phyloP scores from a whole-genome alignment of 2,797 vertebrate genomes.

The Spinus pinus region DNA sequence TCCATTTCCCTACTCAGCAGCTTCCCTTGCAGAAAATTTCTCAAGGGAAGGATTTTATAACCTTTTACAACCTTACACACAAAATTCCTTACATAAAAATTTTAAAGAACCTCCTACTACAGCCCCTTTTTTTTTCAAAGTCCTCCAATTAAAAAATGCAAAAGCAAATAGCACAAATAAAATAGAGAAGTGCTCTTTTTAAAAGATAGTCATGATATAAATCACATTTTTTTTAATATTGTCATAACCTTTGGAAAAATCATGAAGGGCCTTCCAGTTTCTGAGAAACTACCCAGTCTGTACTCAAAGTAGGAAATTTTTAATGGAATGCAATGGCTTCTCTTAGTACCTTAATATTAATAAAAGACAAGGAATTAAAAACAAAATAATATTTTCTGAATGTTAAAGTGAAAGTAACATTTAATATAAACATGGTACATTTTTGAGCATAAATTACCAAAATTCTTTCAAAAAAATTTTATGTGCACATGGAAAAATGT shows the following conservation, averaged over 20 bases:
- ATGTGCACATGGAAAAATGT: background rate
- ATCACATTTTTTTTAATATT: background rate
- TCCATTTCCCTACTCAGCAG: background rate
- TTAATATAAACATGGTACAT: background rate
- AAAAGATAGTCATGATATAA: background rate
- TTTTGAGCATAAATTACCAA: background rate
- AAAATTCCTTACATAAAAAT: background rate
- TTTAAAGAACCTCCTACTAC: background rate
- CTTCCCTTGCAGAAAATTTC: constrained; percentile 1
- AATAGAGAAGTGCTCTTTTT: background rate
- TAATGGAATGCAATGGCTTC: background rate
- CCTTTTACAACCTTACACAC: background rate
- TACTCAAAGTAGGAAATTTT: background rate
- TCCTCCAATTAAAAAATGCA: background rate
- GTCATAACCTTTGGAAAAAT: background rate
- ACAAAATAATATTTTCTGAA: background rate
- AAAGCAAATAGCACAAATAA: background rate
- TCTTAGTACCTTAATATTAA: background rate
- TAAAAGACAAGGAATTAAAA: background rate
- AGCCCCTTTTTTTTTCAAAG: background rate
- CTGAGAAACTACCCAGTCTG: background rate
- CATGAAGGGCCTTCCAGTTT: background rate
- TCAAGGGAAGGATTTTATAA: background rate
- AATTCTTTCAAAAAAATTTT: background rate
- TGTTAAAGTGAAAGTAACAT: background rate